Percentiles rank a stretch among this genome's conserved stretches.
Conservation (phyloP, 2,888 invertebrate species). For the Sesia apiformis region DNA sequence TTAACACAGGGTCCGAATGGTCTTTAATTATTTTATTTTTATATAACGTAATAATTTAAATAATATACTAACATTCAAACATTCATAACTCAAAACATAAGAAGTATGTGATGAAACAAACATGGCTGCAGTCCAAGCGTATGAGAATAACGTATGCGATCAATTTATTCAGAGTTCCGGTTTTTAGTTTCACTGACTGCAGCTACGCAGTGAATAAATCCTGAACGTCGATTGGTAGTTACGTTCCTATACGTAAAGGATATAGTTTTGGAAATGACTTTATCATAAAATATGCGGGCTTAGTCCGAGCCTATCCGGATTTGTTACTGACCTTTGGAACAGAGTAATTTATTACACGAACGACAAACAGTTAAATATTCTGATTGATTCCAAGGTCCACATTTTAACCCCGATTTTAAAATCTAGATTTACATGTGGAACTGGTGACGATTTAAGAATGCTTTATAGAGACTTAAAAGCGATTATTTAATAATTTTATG, state of each 20-base stretch:
- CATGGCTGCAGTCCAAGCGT: not conserved
- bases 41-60: too few relatives aligned
- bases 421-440: too few relatives aligned
- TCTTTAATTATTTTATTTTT: too few relatives aligned
- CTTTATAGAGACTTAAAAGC: too few relatives aligned
- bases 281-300: conserved; percentile 5
- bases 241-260: not conserved
- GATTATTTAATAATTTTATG: too few relatives aligned
- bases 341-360: conserved; percentile 1
- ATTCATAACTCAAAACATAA: not conserved
- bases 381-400: not conserved
- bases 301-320: conserved; percentile 4
- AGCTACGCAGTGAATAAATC: not conserved
- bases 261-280: conserved; percentile 1
- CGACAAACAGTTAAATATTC: not conserved
- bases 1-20: too few relatives aligned
- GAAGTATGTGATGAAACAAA: not conserved
- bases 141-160: not conserved
- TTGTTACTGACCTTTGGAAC: conserved; percentile 2
- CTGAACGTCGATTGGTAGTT: not conserved
- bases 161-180: not conserved
- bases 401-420: too few relatives aligned
- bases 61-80: too few relatives aligned
- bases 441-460: too few relatives aligned
- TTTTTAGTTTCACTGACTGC: not conserved